Conservation (phyloP, 2,888 invertebrate genomes). For the Lypha dubia region DNA sequence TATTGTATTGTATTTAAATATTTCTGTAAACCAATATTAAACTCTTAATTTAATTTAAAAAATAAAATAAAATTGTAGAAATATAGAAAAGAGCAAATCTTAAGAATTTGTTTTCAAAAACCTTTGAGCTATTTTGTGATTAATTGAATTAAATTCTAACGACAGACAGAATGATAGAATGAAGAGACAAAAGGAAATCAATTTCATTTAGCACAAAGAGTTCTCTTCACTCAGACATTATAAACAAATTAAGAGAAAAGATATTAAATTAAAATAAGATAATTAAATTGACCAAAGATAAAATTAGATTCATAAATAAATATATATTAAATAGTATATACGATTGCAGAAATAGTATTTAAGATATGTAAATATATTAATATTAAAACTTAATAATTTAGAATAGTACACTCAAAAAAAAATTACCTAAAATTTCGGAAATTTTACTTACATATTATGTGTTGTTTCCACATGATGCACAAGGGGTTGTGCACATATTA, state of each 20-base stretch:
- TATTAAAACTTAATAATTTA: background rate
- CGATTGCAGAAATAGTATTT: background rate
- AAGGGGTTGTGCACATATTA: no score
- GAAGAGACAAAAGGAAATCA: background rate
- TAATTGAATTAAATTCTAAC: conserved; percentile 32
- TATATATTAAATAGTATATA: conserved; percentile 2
- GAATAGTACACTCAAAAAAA: no score
- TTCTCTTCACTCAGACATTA: background rate
- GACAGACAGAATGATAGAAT: conserved; percentile 1
- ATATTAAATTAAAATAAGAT: conserved; percentile 1
- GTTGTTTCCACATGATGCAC: no score
- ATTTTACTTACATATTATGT: no score
- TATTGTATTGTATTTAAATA: conserved; percentile 38
- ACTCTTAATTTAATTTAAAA: conserved; percentile 27
- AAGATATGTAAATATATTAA: background rate
- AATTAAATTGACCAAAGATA: conserved; percentile 60
- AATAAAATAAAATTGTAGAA: no score
- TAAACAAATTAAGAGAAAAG: conserved; percentile 21
- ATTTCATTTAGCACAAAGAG: background rate
- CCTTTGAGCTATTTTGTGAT: conserved; percentile 59
- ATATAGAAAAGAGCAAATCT: background rate
- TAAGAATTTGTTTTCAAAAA: conserved; percentile 20
- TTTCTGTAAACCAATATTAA: background rate
- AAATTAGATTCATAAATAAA: background rate
- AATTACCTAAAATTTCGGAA: no score